Base-by-base conservation (phyloP, 2,888 invertebrate species). In the Camponotus fellah region DNA sequence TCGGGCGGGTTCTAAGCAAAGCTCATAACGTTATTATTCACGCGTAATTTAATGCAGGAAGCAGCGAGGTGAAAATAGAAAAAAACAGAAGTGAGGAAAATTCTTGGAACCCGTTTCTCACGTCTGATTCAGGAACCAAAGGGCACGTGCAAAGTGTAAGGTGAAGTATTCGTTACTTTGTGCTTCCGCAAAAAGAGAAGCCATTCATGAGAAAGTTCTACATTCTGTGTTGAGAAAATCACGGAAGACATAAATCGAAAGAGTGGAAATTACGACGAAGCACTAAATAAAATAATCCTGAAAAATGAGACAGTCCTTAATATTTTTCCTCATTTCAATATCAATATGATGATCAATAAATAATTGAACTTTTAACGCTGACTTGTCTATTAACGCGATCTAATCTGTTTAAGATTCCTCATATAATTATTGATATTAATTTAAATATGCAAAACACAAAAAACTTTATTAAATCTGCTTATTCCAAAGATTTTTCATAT, bases 181-280 rank as follows among this genome's bases (percentile, higher is more conserved):
- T 9, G 58, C 34, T 71, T 43, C 60, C 46, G 60, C 34, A 46
- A 72, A 71, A 80, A 71, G 58, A 60, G 8, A 53, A 53, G 53
- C n/a, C 46, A 72, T 72, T 72, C 79, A 80, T 80, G 79, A 80
- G 72, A 72, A 80, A 80, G 71, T 72, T 60, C 72, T 60, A 72
- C 60, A 72, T 80, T 80, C 46, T 60, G 21, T 1, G 46, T 26
- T n/a, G 72, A 46, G 79, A 71, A 80, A 80, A 80, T 80, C 46
- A 46, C 72, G 71, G 43, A 79, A 79, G 34, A 60, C 60, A 26
- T 43, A 56, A 17, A 71, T 71, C 46, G 60, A 58, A 60, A 46
- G 17, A 72, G 46, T 46, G 34, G 46, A 80, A 80, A 72, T 60
- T 46, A 72, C 37, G 60, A 72, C 37, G 60, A 72, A 17, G 72